Evolutionary conservation across 2,888 invertebrate genomes (phyloP), one percentile per base, ranked within the genome.

Genomic region (Drosophila dives): DNA sequence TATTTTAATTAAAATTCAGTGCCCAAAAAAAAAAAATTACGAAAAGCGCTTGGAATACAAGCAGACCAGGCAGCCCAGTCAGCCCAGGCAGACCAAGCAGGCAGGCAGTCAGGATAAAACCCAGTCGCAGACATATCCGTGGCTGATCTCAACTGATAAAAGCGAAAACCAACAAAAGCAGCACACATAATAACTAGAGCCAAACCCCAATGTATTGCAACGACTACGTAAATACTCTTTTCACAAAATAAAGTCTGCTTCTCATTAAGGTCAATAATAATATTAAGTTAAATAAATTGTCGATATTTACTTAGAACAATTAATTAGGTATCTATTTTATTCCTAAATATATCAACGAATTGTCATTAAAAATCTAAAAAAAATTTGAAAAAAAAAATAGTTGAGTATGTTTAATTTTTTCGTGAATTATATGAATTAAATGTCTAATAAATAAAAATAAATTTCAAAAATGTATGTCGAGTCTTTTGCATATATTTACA

Each of bases 1-100:
- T 86, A 86, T 86, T 86, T 86, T 86, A 86, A 86, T 86, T 86
- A 86, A 86, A 90, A 86, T 90, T 86, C 90, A 83, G 74, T 76
- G 88, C 79, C 75, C 81, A 74, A 51, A 67, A 68, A 69, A 68
- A 69, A 72, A 76, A 73, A 77, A 86, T 80, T 79, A 75, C 78
- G 75, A 76, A 83, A 81, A 87, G 78, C 75, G 64, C 87, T 74
- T 54, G 23, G 36, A 34, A 36, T 23, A 36, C 34, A 36, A 34
- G 64, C 62, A 54, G 12, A 53, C 29, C 79, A 61, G 50, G 51
- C 65, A 45, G 61, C 32, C 29, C 79, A 61, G 50, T 49, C 65
- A 45, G 61, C 32, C 54, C 58, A 60, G 64, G 51, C 80, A 80
- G 77, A 71, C 65, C 80, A 80, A 78, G 77, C 65, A 51, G 50